Base-by-base conservation (phyloP, 2,113 vertebrate genomes). In the Poecilia latipinna region DNA sequence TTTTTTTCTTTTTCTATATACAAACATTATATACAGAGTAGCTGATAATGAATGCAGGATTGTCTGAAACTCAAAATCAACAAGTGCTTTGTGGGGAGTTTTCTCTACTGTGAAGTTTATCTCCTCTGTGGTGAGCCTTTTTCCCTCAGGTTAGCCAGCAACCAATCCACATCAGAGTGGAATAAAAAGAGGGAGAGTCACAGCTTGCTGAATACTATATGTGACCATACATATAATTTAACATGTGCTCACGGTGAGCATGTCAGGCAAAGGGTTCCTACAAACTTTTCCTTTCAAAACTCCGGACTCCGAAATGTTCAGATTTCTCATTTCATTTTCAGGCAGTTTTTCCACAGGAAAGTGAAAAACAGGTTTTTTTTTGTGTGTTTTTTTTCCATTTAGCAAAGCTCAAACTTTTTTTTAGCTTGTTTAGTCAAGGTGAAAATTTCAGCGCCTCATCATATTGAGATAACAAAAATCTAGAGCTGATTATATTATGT, bases 31-130 rank as follows among this genome's bases (percentile, higher is more conserved):
- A 37, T 91, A 93, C 87, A 92, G 86, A 84, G 77, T 80, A 85
- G 80, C 69, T 83, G 87, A 90, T 86, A 88, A 86, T 76, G 67
- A 91, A 91, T 89, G 89, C 90, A 88, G 82, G 93, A 93, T 93
- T 94, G 92, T 94, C 91, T 80, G 82, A 82, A 93, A 92, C 85
- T 84, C 42, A 86, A 87, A 89, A 89, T 82, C 70, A 76, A 87
- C 85, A 90, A 92, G 90, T 91, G 90, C 83, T 88, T 88, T 77
- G 65, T 90, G 74, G 19, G 19, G 24, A 7, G 24, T n/a, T 83
- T 87, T 85, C 68, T 70, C 78, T 79, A 51, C 79, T 71, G 68
- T 44, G 67, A 82, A 72, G 61, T 37, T 77, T 64, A 51, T 60
- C 74, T 76, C 17, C 37, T 57, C 68, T 11, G 29, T 35, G 61